These are phyloP conservation scores for Microcebus ravelobensis DNA, from an alignment of 2,113 vertebrate species.

Conservation along the genomic window DNA sequence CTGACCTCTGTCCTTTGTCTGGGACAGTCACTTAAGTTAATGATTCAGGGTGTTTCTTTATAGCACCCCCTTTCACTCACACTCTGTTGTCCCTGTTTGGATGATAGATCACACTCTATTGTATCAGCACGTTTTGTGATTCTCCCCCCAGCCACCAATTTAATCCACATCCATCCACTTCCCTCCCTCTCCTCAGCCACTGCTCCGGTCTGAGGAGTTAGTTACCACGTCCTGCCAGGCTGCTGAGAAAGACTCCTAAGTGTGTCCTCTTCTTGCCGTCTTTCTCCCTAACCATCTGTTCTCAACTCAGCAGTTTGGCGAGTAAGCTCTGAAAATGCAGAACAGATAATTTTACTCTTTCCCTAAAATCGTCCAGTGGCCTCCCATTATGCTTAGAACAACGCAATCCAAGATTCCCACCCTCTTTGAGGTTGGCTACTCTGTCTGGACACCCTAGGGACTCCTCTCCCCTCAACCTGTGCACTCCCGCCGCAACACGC, in stretches of 20 bases:
- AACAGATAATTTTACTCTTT: not conserved
- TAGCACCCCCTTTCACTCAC: not conserved
- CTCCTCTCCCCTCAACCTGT: not conserved
- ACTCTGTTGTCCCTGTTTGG: not conserved
- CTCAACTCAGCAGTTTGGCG: not conserved
- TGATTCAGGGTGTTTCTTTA: not conserved
- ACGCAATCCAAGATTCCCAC: too few relatives aligned
- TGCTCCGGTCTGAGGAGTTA: not conserved
- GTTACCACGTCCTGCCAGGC: not conserved
- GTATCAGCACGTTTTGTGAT: not conserved
- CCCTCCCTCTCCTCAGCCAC: not conserved
- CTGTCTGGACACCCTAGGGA: not conserved
- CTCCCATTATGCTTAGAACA: not conserved
- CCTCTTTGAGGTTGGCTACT: not conserved
- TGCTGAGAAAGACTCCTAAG: not conserved
- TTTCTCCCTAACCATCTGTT: not conserved
- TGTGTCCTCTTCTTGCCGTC: not conserved
- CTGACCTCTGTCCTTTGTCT: not conserved
- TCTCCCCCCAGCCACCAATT: not conserved
- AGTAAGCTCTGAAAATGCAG: not conserved
- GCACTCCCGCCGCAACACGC: rapidly evolving
- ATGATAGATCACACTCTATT: rapidly evolving
- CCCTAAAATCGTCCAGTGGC: not conserved
- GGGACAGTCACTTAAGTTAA: not conserved
- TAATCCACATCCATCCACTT: not conserved